phyloP scores from a whole-genome alignment of 2,888 invertebrate genomes.

The Thymelicus lineola region DNA sequence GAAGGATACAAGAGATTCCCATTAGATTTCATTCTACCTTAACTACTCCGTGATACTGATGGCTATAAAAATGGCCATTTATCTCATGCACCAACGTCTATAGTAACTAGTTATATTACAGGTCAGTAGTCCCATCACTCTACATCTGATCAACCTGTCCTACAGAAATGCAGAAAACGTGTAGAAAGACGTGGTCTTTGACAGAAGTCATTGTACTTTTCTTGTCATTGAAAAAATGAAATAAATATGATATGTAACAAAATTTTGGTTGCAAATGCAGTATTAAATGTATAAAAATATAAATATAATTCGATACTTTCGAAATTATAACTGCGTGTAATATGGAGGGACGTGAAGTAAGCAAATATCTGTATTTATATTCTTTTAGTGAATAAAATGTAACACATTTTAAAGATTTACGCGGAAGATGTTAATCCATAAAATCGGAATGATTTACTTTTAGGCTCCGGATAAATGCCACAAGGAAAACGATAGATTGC shows the following conservation, averaged over 20 bases:
- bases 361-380: neutral
- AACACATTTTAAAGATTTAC: no score
- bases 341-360: constrained; percentile 5
- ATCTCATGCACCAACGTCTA: no score
- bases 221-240: constrained; percentile 1
- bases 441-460: neutral
- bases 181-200: neutral
- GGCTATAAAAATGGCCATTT: no score
- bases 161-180: no score
- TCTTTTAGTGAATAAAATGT: no score
- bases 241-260: neutral
- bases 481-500: constrained; percentile 16
- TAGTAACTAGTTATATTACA: no score
- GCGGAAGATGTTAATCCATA: no score
- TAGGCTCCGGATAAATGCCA: constrained; percentile 7
- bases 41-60: no score
- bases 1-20: no score
- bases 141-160: no score
- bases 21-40: no score
- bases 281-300: neutral
- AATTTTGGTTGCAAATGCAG: neutral
- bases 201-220: neutral
- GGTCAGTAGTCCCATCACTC: no score
- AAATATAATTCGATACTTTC: neutral
- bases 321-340: neutral